phyloP scores from a whole-genome alignment of 1,140 invertebrate genomes.

The Leptinotarsa texana region DNA sequence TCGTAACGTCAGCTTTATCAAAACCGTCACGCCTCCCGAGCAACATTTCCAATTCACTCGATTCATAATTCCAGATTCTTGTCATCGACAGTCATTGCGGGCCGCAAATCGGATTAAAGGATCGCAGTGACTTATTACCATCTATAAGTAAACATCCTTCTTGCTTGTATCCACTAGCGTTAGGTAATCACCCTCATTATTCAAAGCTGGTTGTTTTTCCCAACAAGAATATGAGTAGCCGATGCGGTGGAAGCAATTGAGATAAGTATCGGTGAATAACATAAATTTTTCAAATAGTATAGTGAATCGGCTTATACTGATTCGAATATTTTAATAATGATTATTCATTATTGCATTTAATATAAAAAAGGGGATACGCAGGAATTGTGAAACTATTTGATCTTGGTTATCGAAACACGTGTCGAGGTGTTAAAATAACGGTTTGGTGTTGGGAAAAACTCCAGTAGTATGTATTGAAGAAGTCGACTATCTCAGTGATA shows the following conservation, averaged over 20 bases:
- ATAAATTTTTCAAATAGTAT: too few relatives aligned
- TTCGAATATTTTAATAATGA: too few relatives aligned
- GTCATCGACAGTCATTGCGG: neutral
- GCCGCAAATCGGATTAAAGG: conserved; percentile 1
- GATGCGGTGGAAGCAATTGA: neutral
- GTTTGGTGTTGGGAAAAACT: too few relatives aligned
- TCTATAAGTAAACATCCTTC: conserved; percentile 6
- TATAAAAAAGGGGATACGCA: too few relatives aligned
- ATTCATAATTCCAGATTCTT: neutral
- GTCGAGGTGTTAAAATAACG: too few relatives aligned
- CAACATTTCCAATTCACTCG: neutral
- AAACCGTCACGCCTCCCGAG: neutral
- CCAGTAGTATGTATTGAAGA: too few relatives aligned
- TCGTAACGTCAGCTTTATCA: neutral
- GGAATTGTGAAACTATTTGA: too few relatives aligned
- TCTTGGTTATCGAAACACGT: too few relatives aligned
- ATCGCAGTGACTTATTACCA: neutral
- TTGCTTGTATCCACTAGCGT: neutral
- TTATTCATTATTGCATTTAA: too few relatives aligned
- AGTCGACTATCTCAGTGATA: too few relatives aligned
- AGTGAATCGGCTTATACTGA: too few relatives aligned
- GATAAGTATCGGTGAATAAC: neutral
- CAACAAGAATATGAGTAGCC: neutral
- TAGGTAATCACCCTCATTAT: neutral
- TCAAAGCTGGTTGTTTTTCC: neutral